Conservation (phyloP, 2,797 vertebrate genomes). For the Chiloscyllium punctatum region DNA sequence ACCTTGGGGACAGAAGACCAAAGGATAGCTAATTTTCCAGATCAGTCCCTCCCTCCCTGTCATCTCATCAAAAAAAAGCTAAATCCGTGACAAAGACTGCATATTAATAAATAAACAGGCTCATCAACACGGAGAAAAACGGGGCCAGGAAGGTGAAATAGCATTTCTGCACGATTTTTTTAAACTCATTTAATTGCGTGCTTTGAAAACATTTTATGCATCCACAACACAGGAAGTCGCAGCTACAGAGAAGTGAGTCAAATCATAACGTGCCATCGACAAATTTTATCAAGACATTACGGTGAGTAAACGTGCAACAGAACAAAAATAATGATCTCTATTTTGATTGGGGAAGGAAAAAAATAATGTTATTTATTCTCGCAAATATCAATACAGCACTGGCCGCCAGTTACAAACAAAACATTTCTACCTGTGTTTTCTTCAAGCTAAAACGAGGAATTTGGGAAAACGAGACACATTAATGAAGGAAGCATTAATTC, state of each 20-base stretch:
- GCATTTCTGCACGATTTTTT: not conserved
- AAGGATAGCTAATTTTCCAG: not conserved
- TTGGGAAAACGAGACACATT: not conserved
- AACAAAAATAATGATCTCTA: not conserved
- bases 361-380: not conserved
- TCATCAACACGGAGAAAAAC: not conserved
- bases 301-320: not conserved
- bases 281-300: fast-evolving
- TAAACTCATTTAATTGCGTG: too few species aligned
- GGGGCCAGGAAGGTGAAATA: not conserved
- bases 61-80: not conserved
- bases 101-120: too few species aligned
- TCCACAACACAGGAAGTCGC: not conserved
- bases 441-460: too few species aligned
- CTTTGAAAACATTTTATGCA: too few species aligned
- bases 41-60: not conserved
- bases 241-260: not conserved
- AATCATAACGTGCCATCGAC: fast-evolving
- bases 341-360: not conserved
- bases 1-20: not conserved
- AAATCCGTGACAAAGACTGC: not conserved
- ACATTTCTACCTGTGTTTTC: not conserved
- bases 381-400: too few species aligned
- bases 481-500: not conserved
- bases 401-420: not conserved